A percentile compares a stretch with the other conserved stretches of the same genome.
phyloP scores from a whole-genome alignment of 92 coral and sea anemone species.

The Plumapathes pennacea region DNA sequence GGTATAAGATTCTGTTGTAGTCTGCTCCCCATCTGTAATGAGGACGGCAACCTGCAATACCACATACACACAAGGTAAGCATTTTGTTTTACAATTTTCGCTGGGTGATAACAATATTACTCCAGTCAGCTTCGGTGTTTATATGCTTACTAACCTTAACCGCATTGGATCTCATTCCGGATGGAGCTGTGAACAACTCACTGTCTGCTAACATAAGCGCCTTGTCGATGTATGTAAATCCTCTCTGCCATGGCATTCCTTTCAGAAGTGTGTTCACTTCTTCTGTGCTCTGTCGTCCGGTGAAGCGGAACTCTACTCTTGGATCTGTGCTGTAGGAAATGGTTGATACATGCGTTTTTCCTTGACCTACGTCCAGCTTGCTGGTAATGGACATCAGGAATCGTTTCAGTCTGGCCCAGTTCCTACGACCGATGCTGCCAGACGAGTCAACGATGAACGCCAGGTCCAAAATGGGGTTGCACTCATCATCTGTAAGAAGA shows the following conservation, averaged over 20 bases:
- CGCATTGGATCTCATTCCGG: constrained; percentile 26
- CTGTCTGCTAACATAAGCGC: constrained; percentile 22
- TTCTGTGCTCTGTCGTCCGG: constrained; percentile 13
- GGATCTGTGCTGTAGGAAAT: constrained; percentile 60
- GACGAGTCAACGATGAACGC: constrained; percentile 75
- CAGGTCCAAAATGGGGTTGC: constrained; percentile 50
- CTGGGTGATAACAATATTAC: background rate
- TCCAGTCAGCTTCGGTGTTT: too few species aligned
- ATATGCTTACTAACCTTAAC: constrained; percentile 17
- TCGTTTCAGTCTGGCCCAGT: constrained; percentile 60
- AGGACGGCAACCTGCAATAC: constrained; percentile 45
- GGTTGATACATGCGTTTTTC: constrained; percentile 53
- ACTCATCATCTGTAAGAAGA: constrained; percentile 19
- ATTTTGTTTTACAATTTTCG: background rate
- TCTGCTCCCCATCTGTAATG: constrained; percentile 55
- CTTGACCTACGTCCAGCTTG: constrained; percentile 58
- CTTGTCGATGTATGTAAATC: constrained; percentile 32
- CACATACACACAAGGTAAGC: background rate
- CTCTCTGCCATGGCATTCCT: constrained; percentile 32
- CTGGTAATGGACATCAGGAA: constrained; percentile 47
- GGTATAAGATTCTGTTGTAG: constrained; percentile 28
- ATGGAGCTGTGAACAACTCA: constrained; percentile 11
- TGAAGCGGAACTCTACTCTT: constrained; percentile 40
- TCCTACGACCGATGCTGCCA: constrained; percentile 62
- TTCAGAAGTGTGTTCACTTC: constrained; percentile 4